phyloP scores from a whole-genome alignment of 1,140 invertebrate species.

The Micrasema longulum region DNA sequence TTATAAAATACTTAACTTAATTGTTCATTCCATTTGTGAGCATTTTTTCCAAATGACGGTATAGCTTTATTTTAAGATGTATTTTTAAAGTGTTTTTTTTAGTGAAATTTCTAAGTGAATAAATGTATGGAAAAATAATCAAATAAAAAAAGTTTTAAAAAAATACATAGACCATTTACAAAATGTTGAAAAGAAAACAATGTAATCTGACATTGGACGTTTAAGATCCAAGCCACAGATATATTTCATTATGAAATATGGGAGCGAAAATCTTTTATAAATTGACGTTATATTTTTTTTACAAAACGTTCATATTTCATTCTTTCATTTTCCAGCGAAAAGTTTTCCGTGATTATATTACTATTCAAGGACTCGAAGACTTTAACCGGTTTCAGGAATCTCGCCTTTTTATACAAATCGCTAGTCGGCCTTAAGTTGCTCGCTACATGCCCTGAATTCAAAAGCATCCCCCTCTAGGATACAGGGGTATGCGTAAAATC shows the following conservation, averaged over 20 bases:
- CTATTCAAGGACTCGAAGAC: slow-evolving; percentile 19
- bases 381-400: slow-evolving; percentile 26
- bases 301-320: slow-evolving; percentile 5
- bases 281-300: background rate
- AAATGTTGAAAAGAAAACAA: background rate
- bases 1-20: background rate
- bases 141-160: background rate
- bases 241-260: background rate
- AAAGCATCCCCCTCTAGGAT: slow-evolving; percentile 4
- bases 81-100: too few species aligned
- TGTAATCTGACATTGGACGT: background rate
- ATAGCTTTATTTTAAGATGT: too few species aligned
- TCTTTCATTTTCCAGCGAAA: background rate
- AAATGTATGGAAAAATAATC: background rate
- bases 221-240: background rate
- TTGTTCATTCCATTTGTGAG: background rate
- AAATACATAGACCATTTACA: background rate
- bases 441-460: slow-evolving; percentile 18
- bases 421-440: slow-evolving; percentile 25
- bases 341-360: slow-evolving; percentile 10
- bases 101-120: too few species aligned
- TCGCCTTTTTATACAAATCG: slow-evolving; percentile 31
- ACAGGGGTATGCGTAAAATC: background rate
- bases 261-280: background rate
- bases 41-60: too few species aligned